phyloP scores from a whole-genome alignment of 2,113 vertebrate species.

The Anolis sagrei region DNA sequence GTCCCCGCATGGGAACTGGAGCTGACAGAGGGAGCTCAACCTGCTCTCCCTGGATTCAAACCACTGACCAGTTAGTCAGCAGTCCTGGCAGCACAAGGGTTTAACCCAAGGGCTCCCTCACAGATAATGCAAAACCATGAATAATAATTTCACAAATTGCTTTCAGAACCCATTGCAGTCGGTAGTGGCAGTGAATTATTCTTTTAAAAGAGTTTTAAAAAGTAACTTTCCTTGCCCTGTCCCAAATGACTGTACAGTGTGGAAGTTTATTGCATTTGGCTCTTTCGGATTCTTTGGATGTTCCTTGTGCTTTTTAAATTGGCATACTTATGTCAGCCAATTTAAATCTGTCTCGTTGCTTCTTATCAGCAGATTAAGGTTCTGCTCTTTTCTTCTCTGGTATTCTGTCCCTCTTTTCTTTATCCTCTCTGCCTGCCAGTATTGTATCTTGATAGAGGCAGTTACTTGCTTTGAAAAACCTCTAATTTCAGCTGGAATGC shows the following conservation, averaged over 20 bases:
- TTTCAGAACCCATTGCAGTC: too few relatives aligned
- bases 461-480: constrained; percentile 55
- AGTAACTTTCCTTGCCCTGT: not conserved
- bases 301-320: not conserved
- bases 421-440: constrained; percentile 12
- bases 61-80: too few relatives aligned
- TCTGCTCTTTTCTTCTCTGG: constrained; percentile 17
- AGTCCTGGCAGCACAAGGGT: too few relatives aligned
- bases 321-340: not conserved
- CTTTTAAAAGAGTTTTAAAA: too few relatives aligned
- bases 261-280: not conserved
- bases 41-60: too few relatives aligned
- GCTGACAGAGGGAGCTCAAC: too few relatives aligned
- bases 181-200: too few relatives aligned
- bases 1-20: too few relatives aligned
- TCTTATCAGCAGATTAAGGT: constrained; percentile 14
- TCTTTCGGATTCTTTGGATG: not conserved
- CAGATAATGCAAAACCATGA: too few relatives aligned
- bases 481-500: constrained; percentile 54
- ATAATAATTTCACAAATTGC: too few relatives aligned
- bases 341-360: constrained; percentile 49
- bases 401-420: constrained; percentile 41
- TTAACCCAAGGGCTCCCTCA: too few relatives aligned
- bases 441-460: constrained; percentile 36
- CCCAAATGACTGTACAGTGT: not conserved